Evolutionary conservation across 2,113 vertebrate species (phyloP).

Genomic region (Syngnathus typhle): DNA sequence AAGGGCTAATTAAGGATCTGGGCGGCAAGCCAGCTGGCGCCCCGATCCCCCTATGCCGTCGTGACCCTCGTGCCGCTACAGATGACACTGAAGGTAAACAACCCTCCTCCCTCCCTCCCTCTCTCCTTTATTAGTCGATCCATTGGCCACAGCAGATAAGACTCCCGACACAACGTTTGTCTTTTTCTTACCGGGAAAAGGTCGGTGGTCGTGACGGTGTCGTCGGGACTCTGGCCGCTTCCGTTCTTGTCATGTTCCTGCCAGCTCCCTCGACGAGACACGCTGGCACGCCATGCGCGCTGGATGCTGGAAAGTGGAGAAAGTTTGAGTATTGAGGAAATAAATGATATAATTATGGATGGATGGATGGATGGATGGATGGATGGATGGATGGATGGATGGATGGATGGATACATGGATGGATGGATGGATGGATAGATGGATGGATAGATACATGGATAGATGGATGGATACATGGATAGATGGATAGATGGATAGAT

Average conservation of each 20-base stretch:
- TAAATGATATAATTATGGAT: neutral
- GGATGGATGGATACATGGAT: no score
- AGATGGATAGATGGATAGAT: no score
- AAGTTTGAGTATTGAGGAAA: neutral
- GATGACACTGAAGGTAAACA: conserved; percentile 60
- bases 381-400: no score
- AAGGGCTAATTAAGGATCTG: conserved; percentile 62
- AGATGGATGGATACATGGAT: no score
- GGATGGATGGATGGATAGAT: no score
- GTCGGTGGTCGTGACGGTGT: conserved; percentile 31
- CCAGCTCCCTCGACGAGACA: conserved; percentile 38
- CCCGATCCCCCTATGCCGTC: conserved; percentile 33
- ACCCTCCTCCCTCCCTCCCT: conserved; percentile 29
- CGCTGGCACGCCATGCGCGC: conserved; percentile 62
- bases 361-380: no score
- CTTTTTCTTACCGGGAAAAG: conserved; percentile 51
- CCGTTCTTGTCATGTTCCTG: conserved; percentile 27
- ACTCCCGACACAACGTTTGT: conserved; percentile 1
- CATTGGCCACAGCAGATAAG: neutral
- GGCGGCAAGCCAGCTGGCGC: conserved; percentile 60
- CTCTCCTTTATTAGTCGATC: conserved; percentile 33
- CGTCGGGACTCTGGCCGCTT: conserved; percentile 28
- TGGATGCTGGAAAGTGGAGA: conserved; percentile 53
- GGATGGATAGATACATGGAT: no score
- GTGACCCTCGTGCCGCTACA: conserved; percentile 50